Base-by-base conservation (phyloP, 2,888 invertebrate genomes). In the Drosophila meridionalis region DNA sequence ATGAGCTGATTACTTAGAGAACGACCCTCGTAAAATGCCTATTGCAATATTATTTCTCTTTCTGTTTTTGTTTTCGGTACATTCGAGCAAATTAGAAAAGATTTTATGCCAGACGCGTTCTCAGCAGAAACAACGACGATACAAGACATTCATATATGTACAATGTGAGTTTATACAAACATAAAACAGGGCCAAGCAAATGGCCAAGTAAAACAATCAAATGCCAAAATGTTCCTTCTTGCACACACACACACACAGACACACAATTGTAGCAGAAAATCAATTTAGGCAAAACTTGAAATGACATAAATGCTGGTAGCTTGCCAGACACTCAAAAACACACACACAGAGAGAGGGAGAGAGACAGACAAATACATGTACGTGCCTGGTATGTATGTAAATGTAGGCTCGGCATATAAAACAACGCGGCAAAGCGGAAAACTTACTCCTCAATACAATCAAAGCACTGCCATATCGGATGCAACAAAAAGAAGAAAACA, bases 101-200 rank as follows among this genome's bases (percentile, higher is more conserved):
- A 83, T 88, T 74, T 87, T 89, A 90, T 89, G 89, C 85, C 84
- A 78, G 82, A 74, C 89, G 90, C 89, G 84, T 90, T 69, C 59
- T 68, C 43, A 36, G 53, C 59, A 52, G 64, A 81, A 57, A 72
- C 65, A 76, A 68, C 48, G 34, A 34, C n/a, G 30, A 60, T 53
- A 81, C 61, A 66, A 67, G 77, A 11, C 56, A 32, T 34, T 56
- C 62, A 62, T 45, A 38, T 45, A 32, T 71, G 68, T 66, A 7
- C 53, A 26, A 32, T 47, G 1, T 47, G 43, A 47, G 48, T 73
- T 65, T 73, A 60, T 32, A 47, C 69, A 73, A 59, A 71, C 47
- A 73, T 42, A 56, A 52, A 71, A 64, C 55, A 57, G 45, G 43
- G 34, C 43, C 26, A 71, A 73, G 72, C 69, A 70, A 86, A 90